Conservation (phyloP, 2,113 vertebrate species). For the Typhlomys cinereus region DNA sequence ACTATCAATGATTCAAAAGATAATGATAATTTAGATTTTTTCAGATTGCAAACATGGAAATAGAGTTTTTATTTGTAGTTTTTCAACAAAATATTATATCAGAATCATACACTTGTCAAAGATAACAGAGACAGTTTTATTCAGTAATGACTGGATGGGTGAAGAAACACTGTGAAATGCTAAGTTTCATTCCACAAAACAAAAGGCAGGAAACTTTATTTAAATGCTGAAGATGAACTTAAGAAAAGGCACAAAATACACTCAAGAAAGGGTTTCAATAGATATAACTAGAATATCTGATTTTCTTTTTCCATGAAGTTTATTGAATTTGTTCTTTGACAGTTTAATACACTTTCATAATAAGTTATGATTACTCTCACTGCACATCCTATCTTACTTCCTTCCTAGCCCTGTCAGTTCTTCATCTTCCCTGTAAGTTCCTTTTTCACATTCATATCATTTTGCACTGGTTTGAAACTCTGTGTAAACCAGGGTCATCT, state of each 20-base stretch:
- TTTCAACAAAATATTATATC: background rate
- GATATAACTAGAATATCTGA: background rate
- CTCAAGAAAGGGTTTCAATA: background rate
- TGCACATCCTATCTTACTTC: too few species aligned
- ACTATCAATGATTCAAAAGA: background rate
- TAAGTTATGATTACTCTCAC: too few species aligned
- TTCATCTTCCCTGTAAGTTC: too few species aligned
- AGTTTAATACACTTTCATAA: too few species aligned
- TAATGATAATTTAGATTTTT: background rate
- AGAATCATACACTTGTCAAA: background rate
- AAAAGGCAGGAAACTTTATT: background rate
- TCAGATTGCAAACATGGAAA: background rate
- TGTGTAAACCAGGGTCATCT: too few species aligned
- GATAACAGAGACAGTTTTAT: background rate
- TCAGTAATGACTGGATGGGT: background rate
- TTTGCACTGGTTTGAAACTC: too few species aligned
- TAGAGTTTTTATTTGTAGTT: background rate
- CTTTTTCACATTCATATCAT: too few species aligned
- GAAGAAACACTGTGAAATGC: background rate
- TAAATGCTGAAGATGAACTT: background rate
- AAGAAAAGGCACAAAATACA: background rate
- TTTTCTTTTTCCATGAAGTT: too few species aligned
- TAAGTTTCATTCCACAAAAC: background rate
- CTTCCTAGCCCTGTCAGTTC: too few species aligned
- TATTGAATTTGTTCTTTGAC: too few species aligned